Evolutionary conservation across 1,140 invertebrate genomes (phyloP).

Genomic region (Heliconius hewitsoni): DNA sequence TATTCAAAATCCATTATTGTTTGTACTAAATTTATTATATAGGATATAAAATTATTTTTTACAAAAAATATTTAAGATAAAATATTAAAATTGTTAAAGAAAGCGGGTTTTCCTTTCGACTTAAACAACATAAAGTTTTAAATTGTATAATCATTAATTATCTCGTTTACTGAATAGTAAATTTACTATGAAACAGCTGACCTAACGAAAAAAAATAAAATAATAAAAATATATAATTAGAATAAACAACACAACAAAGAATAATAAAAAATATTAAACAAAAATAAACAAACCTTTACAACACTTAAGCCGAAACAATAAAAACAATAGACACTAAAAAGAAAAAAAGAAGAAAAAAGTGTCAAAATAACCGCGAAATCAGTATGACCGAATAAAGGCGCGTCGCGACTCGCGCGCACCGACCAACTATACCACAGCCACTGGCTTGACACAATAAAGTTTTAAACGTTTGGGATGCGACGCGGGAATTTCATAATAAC

Average conservation of each 20-base stretch:
- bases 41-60: too few relatives aligned
- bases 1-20: too few relatives aligned
- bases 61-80: too few relatives aligned
- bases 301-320: neutral
- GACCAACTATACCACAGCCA: constrained; percentile 29
- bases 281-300: neutral
- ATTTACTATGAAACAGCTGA: too few relatives aligned
- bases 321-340: neutral
- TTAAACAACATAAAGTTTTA: too few relatives aligned
- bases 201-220: too few relatives aligned
- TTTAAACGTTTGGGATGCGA: constrained; percentile 3
- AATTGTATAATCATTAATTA: too few relatives aligned
- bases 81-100: too few relatives aligned
- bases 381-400: constrained; percentile 23
- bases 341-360: neutral
- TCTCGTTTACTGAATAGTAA: too few relatives aligned
- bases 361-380: constrained; percentile 24
- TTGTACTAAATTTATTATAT: too few relatives aligned
- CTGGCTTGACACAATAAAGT: constrained; percentile 42
- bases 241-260: neutral
- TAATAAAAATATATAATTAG: too few relatives aligned
- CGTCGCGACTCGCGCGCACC: constrained; percentile 38
- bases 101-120: too few relatives aligned
- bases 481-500: constrained; percentile 35
- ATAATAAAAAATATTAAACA: neutral